Base-by-base conservation (phyloP, 2,113 vertebrate species). In the Chamaetylas fuelleborni region DNA sequence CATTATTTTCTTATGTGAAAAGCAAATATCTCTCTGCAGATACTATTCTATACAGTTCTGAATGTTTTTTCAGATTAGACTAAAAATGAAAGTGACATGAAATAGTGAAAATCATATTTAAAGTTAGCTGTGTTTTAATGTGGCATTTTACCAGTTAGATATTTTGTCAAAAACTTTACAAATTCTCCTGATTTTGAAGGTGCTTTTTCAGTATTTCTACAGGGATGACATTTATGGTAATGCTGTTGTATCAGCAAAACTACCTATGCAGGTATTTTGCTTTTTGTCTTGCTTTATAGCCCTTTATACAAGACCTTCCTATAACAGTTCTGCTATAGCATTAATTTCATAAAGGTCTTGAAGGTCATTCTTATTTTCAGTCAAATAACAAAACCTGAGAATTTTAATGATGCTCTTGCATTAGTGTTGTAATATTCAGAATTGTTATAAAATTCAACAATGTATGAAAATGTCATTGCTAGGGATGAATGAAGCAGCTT, bases 11-110 rank as follows among this genome's bases (percentile, higher is more conserved):
- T 86, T 81, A 58, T 9, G 19, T 29, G 38, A 70, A 45, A 19
- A 82, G 18, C 51, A 82, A 86, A 56, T 14, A 70, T 94, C 91
- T 95, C 81, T 72, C 96, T 96, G 78, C 83, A 96, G 84, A 94
- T 88, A 81, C 72, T 94, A 79, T 96, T 96, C 74, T 58, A 66
- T 78, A 53, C 40, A 43, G 45, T 92, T 96, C 82, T 96, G 93
- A 96, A 93, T 87, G 64, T 94, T 84, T 97, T 93, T 84, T 94
- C 95, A 95, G 66, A 93, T 95, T 84, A 81, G 51, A 94, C 87
- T 97, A 96, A 98, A 96, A 98, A 94, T 84, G 93, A 98, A 98
- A 97, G 93, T 97, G 94, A 97, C 90, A 43, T 3, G 42, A 97
- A 95, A 92, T 87, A 97, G 91, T 64, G 95, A 95, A 97, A 97